Base-by-base conservation (phyloP, 2,888 invertebrate genomes). In the Hypsopygia costalis region DNA sequence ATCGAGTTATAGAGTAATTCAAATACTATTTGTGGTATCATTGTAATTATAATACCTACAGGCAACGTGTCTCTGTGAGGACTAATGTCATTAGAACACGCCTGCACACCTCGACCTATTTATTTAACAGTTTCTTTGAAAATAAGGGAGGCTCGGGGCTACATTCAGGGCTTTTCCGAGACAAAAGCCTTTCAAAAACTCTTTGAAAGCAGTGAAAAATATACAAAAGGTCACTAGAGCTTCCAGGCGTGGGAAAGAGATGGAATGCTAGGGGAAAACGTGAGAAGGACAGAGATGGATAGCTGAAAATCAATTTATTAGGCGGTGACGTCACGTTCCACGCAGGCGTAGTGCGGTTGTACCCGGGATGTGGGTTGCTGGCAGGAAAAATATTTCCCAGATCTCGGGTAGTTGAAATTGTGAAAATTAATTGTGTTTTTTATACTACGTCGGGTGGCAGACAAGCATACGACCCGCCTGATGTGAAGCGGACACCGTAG, bases 221-320 rank as follows among this genome's bases (percentile, higher is more conserved):
- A 79, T 73, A 82, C 72, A 79, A 86, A 86, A 86, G 86, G 85
- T 86, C 85, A 83, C 72, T 64, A 65, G 49, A 73, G 77, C 82
- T 78, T 73, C 69, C 66, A 74, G 64, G 62, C 61, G 79, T 62
- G 59, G n/a, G 69, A 79, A 43, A 27, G 63, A 60, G 83, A 82
- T 46, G 47, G 62, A 28, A 36, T 29, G 46, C 69, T 79, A 38
- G 51, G 28, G 43, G 43, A 46, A 8, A 8, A 6, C 10, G 0
- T 1, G 11, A 1, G 69, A 8, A 10, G 6, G 69, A 85, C 40
- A 36, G 71, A 62, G 85, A 76, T 51, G 59, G 76, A 54, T 50
- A 62, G 69, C 66, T 85, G 81, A 89, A 88, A 89, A 89, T 89
- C 89, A 89, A 89, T 89, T 89, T 89, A 89, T 89, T 86, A 87